Percentiles rank a stretch among this genome's conserved stretches.
These are phyloP conservation scores for Mamestra brassicae DNA, from an alignment of 2,888 invertebrate genomes.

Conservation along the genomic window DNA sequence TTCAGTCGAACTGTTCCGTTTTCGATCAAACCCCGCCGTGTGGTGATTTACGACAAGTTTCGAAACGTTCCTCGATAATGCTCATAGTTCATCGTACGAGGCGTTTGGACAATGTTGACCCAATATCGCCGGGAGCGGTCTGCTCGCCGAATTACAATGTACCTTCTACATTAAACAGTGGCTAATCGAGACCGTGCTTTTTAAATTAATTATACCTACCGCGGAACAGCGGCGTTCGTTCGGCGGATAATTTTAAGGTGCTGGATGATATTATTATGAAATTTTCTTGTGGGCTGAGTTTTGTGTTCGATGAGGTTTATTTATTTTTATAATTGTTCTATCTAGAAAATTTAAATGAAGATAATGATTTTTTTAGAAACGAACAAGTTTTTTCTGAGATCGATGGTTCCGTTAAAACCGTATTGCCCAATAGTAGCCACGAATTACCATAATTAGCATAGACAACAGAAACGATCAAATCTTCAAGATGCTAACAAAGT, in stretches of 20 bases:
- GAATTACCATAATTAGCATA: constrained; percentile 6
- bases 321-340: constrained; percentile 14
- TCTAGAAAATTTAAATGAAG: background rate
- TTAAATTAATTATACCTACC: constrained; percentile 66
- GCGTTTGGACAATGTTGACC: constrained; percentile 83
- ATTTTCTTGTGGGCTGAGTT: background rate
- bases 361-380: background rate
- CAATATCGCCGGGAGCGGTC: constrained; percentile 70
- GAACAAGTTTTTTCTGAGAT: background rate
- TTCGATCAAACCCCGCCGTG: constrained; percentile 57
- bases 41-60: constrained; percentile 69
- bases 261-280: constrained; percentile 30
- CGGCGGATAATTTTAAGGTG: constrained; percentile 26
- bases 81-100: constrained; percentile 75
- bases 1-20: constrained; percentile 50
- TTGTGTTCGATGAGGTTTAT: constrained; percentile 15
- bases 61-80: constrained; percentile 69
- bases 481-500: background rate
- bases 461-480: background rate
- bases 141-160: constrained; percentile 72
- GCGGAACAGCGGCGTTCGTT: constrained; percentile 25
- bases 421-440: background rate
- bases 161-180: constrained; percentile 73
- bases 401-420: too few relatives aligned
- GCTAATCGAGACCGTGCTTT: constrained; percentile 70